Base-by-base conservation (phyloP, 2,113 vertebrate genomes). In the Oreochromis niloticus region DNA sequence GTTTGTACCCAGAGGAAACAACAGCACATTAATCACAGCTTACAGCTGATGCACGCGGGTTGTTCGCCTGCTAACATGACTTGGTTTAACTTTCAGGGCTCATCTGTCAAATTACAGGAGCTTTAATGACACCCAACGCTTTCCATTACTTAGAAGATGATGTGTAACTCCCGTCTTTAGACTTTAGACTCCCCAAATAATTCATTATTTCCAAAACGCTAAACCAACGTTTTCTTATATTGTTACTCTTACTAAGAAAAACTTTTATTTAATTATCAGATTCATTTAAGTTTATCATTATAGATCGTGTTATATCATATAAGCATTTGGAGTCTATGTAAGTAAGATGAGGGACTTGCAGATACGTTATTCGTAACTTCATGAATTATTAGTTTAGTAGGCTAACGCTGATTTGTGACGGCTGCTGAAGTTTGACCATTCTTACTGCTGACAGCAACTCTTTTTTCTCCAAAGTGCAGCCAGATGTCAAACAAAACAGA, bases 1-100 rank as follows among this genome's bases (percentile, higher is more conserved):
- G 57, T 91, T 91, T 85, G 43, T 78, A 56, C 36, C 66, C 43
- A 17, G 24, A 89, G 91, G 82, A 90, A 88, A 63, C 78, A 13
- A 81, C 80, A 22, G 34, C 83, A 34, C 56, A 92, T 92, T 92
- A 86, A 93, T 90, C 91, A 92, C 86, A 41, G 71, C 52, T 6
- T 34, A 12, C 82, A 22, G 54, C 9, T 8, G 43, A 55, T 39
- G 7, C 32, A 52, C 61, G 71, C 24, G 19, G 78, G 73, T 80
- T 19, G 52, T 55, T 50, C 6, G 52, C 27, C 1, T 82, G 50
- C 83, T 43, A 24, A 43, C 50, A 32, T 34, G 46, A 54, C 86
- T 36, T 19, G 66, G 27, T 81, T 91, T 75, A 90, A 73, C 85
- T 90, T 89, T 81, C 8, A 82, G 78, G 61, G 17, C 81, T 81